A percentile compares a stretch with the other conserved stretches of the same genome.
Evolutionary conservation across 2,888 invertebrate genomes (phyloP).

Genomic region (Lasioglossum calceatum): DNA sequence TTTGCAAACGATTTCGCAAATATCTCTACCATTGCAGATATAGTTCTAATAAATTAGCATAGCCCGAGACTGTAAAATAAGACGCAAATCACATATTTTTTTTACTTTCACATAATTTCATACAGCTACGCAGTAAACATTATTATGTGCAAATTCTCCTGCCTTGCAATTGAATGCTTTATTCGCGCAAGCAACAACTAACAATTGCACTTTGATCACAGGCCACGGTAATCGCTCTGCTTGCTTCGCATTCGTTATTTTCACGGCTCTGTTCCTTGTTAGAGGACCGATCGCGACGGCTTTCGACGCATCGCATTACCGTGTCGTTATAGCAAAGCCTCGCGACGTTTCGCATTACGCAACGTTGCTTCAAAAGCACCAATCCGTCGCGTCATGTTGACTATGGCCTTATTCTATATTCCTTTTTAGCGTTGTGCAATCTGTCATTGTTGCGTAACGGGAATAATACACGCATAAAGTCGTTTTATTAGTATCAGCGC

Average conservation of each 20-base stretch:
- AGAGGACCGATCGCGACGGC: not conserved
- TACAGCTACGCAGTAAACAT: not conserved
- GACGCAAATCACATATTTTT: not conserved
- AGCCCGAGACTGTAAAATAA: not conserved
- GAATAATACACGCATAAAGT: not conserved
- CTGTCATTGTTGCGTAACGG: slow-evolving; percentile 35
- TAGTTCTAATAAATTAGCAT: too few relatives aligned
- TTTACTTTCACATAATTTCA: not conserved
- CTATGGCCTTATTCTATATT: slow-evolving; percentile 16
- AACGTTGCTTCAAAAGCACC: slow-evolving; percentile 17
- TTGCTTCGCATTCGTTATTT: not conserved
- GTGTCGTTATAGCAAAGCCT: slow-evolving; percentile 26
- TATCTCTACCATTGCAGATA: too few relatives aligned
- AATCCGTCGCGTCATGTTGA: not conserved
- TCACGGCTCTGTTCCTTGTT: not conserved
- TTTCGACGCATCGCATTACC: slow-evolving; percentile 27
- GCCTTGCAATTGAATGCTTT: not conserved
- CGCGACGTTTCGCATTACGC: slow-evolving; percentile 30
- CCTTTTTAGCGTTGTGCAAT: slow-evolving; percentile 32
- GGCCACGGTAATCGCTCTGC: not conserved
- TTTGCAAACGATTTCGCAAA: too few relatives aligned
- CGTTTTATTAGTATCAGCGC: not conserved
- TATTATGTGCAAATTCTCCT: not conserved
- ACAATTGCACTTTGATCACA: not conserved
- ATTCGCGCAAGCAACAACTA: not conserved